phyloP scores from a whole-genome alignment of 2,888 invertebrate genomes.

The Capitulum mitella region DNA sequence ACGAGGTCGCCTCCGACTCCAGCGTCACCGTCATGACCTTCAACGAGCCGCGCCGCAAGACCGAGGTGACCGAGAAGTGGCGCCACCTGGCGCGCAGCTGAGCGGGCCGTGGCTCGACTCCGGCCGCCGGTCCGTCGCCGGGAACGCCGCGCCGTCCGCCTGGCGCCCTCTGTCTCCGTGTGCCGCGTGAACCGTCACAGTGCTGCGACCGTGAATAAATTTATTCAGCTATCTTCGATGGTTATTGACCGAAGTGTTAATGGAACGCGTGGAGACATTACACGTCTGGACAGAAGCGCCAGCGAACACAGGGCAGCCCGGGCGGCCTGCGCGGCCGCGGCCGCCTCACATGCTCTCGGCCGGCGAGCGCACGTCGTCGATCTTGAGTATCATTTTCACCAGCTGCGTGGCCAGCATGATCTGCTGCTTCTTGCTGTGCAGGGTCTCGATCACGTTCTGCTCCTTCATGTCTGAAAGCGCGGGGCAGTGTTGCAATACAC shows the following conservation, averaged over 20 bases:
- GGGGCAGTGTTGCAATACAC: too few relatives aligned
- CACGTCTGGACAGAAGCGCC: background rate
- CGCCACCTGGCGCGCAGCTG: background rate
- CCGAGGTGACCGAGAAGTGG: constrained; percentile 15
- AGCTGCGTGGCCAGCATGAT: constrained; percentile 92
- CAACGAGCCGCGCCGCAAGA: background rate
- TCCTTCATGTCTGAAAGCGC: constrained; percentile 92
- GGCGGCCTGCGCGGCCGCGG: background rate
- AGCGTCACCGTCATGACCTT: background rate
- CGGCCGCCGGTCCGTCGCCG: background rate
- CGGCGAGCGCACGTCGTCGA: constrained; percentile 82
- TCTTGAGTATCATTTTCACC: constrained; percentile 99
- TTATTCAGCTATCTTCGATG: constrained; percentile 14
- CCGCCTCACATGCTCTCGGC: constrained; percentile 51
- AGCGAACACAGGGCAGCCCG: background rate
- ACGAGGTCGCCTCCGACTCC: background rate
- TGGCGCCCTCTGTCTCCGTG: too few relatives aligned
- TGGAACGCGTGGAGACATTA: background rate
- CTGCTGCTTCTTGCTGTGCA: constrained; percentile 95
- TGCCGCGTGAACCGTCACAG: background rate
- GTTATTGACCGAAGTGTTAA: constrained; percentile 15
- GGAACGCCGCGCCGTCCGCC: background rate
- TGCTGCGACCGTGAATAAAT: constrained; percentile 4
- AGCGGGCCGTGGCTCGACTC: background rate
- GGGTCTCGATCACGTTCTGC: constrained; percentile 92